Percentiles rank a stretch among this genome's conserved stretches.
phyloP scores from a whole-genome alignment of 2,797 vertebrate species.

The Danionella dracula region DNA sequence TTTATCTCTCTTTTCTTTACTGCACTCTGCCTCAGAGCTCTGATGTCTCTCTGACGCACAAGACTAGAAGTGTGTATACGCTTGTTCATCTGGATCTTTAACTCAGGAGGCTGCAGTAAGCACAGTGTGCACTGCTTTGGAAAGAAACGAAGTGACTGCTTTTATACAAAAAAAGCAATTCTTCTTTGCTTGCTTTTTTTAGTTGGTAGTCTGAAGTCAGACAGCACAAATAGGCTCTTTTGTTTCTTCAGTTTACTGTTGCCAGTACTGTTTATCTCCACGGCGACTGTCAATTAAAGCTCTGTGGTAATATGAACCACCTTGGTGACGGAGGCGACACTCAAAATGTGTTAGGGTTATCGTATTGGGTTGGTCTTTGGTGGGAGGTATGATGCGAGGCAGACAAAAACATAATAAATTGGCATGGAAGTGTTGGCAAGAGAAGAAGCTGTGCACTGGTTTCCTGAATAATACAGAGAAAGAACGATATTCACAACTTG shows the following conservation, averaged over 20 bases:
- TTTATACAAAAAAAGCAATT: conserved; percentile 28
- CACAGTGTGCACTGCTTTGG: background rate
- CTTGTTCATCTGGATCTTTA: background rate
- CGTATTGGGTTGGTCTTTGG: conserved; percentile 2
- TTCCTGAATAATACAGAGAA: conserved; percentile 42
- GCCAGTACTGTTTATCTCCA: conserved; percentile 40
- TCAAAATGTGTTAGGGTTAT: conserved; percentile 28
- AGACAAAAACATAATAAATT: conserved; percentile 58
- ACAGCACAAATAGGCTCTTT: conserved; percentile 33
- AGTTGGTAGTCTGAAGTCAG: conserved; percentile 34
- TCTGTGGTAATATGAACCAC: conserved; percentile 32
- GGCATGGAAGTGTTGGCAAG: conserved; percentile 51
- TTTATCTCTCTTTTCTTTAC: conserved; percentile 41
- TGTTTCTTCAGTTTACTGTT: conserved; percentile 46
- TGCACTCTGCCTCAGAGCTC: background rate
- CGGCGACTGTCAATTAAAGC: conserved; percentile 48
- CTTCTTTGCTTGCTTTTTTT: conserved; percentile 30
- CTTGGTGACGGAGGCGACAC: conserved; percentile 29
- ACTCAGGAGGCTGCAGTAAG: background rate
- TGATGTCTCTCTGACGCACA: conserved; percentile 4
- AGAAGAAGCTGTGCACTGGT: conserved; percentile 57
- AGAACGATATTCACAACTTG: background rate
- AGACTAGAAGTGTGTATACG: background rate
- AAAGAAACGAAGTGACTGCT: background rate
- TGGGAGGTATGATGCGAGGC: conserved; percentile 14